Conservation (phyloP, 1,140 invertebrate species). For the Anoplolepis gracilipes region DNA sequence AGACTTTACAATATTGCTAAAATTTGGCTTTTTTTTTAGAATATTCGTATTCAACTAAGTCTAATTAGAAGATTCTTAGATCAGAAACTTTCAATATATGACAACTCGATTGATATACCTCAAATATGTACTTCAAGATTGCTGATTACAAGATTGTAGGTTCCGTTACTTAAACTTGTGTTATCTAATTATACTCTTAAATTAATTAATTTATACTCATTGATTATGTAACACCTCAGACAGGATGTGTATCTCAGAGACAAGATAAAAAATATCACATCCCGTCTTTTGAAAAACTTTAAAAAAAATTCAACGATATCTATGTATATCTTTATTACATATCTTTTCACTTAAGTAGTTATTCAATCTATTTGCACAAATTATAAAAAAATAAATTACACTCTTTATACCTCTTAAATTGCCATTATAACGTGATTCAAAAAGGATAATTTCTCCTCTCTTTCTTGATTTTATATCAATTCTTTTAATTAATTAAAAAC, state of each 20-base stretch:
- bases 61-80: not conserved
- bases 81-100: conserved; percentile 10
- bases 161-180: not conserved
- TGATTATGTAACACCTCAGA: not conserved
- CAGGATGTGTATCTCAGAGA: too few relatives aligned
- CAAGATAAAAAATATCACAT: not conserved
- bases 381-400: not conserved
- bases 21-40: not conserved
- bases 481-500: conserved; percentile 16
- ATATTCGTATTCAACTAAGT: not conserved
- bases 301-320: not conserved
- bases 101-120: not conserved
- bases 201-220: conserved; percentile 20
- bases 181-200: not conserved
- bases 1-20: not conserved
- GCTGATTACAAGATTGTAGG: not conserved
- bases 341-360: not conserved
- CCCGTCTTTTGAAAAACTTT: not conserved
- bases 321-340: not conserved
- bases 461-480: not conserved
- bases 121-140: not conserved
- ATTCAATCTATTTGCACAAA: not conserved
- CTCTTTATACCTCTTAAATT: too few relatives aligned
- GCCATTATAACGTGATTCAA: not conserved
- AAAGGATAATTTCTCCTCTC: not conserved